phyloP scores from a whole-genome alignment of 2,888 invertebrate species.

The Dioctria linearis region DNA sequence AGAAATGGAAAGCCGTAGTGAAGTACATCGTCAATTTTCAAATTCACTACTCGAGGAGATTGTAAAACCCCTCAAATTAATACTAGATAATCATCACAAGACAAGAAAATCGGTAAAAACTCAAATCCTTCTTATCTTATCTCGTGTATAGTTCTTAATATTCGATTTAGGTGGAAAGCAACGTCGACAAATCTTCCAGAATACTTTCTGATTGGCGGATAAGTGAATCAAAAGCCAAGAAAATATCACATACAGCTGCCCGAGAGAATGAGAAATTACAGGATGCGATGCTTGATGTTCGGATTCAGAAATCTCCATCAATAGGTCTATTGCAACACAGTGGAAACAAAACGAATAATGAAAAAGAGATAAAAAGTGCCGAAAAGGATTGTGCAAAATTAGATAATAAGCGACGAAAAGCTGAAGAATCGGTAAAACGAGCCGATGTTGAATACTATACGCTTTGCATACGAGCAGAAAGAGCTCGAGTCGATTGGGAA shows the following conservation, averaged over 20 bases:
- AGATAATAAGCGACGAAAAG: slow-evolving; percentile 90
- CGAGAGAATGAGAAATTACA: slow-evolving; percentile 94
- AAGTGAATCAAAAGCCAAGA: slow-evolving; percentile 91
- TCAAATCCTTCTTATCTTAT: background rate
- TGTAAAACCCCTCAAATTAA: slow-evolving; percentile 86
- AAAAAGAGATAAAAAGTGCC: slow-evolving; percentile 72
- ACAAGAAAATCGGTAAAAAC: slow-evolving; percentile 78
- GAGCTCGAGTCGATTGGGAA: slow-evolving; percentile 93
- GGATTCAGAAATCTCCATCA: slow-evolving; percentile 71
- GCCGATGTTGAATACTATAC: slow-evolving; percentile 96
- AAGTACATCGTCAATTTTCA: slow-evolving; percentile 89
- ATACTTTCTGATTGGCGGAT: slow-evolving; percentile 87
- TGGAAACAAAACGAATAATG: slow-evolving; percentile 67
- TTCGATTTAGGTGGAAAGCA: slow-evolving; percentile 76
- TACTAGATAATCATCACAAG: slow-evolving; percentile 81
- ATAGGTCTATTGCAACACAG: slow-evolving; percentile 63
- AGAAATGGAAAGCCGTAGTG: slow-evolving; percentile 94
- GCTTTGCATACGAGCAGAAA: slow-evolving; percentile 90
- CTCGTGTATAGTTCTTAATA: background rate
- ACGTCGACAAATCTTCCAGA: slow-evolving; percentile 89
- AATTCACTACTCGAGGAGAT: slow-evolving; percentile 87
- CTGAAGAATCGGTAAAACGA: slow-evolving; percentile 91
- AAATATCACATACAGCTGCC: slow-evolving; percentile 88
- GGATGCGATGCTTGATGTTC: slow-evolving; percentile 79
- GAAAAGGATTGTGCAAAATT: slow-evolving; percentile 82